Evolutionary conservation across 2,888 invertebrate species (phyloP), one percentile per base, ranked within the genome.

Genomic region (Tipula helvola): DNA sequence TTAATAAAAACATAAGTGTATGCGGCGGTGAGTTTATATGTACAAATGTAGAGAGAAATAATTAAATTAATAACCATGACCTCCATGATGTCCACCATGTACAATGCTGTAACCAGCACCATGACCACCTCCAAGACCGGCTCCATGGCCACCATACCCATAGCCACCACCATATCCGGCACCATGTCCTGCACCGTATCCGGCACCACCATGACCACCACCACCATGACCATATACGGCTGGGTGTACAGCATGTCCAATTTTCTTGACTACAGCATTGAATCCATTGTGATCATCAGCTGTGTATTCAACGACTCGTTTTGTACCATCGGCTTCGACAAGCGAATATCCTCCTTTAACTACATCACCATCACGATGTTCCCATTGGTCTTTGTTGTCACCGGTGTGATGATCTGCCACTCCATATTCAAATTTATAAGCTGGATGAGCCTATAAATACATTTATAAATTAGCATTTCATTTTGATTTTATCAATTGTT

Each of bases 231-330:
- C 87, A 86, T 88, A 86, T n/a, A 87, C 83, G 36, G 87, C 87
- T 87, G 88, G 87, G 16, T 87, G 87, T 86, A 87, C 86, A 83
- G 91, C 90, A 86, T 91, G 91, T 36, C 92, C 92, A 86, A 92
- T 90, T 87, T 91, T 92, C 89, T 92, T 92, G 28, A 92, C 92
- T n/a, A 92, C 89, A 0, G 92, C 92, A 88, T 92, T 92, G 89
- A 92, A 92, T 36, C 92, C 92, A 86, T 91, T 91, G 86, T 92
- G 92, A 88, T 92, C 91, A 88, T 92, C 92, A 36, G 92, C 92
- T 3, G 90, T 90, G 88, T 92, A 92, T 88, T 92, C 92, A 52
- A 92, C 92, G 87, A 93, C 89, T 87, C 93, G 90, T 16, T 92
- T 92, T 0, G 92, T 92, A 52, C 92, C 92, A 88, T 92, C 92